A percentile compares a stretch with the other conserved stretches of the same genome.
Evolutionary conservation across 2,888 invertebrate species (phyloP).

Genomic region (Cantharis rustica): DNA sequence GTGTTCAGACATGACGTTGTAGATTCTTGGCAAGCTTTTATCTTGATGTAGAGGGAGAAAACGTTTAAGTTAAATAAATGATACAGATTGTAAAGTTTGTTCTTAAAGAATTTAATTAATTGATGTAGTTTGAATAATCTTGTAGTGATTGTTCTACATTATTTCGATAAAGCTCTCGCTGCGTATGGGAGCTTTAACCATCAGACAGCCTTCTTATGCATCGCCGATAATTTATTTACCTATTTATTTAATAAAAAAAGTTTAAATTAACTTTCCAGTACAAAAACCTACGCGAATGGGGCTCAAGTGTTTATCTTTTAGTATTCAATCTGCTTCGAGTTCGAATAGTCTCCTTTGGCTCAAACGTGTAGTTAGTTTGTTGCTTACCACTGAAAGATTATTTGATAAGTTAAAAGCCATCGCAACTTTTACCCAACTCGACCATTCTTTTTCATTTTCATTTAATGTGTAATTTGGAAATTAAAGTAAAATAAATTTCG

Average conservation of each 20-base stretch:
- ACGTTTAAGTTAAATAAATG: constrained; percentile 3
- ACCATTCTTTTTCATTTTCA: background rate
- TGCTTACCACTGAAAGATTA: constrained; percentile 5
- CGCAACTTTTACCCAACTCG: background rate
- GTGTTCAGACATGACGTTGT: constrained; percentile 4
- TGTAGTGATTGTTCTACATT: background rate
- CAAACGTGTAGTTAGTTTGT: constrained; percentile 7
- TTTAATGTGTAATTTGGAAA: background rate
- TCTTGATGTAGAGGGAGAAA: background rate
- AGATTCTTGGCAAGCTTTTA: constrained; percentile 5
- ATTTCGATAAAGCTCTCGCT: background rate
- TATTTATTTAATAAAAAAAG: background rate
- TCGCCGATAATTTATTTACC: background rate
- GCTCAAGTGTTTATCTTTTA: constrained; percentile 22
- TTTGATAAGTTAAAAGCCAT: background rate
- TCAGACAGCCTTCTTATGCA: background rate
- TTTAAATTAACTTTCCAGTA: background rate
- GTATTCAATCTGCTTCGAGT: constrained; percentile 19
- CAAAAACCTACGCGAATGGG: constrained; percentile 15
- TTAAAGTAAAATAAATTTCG: background rate
- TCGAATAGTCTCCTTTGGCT: constrained; percentile 15
- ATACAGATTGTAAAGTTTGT: background rate
- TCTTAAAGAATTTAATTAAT: background rate
- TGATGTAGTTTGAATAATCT: background rate
- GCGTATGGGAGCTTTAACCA: background rate